Evolutionary conservation across 2,113 vertebrate species (phyloP).

Genomic region (Calonectris borealis): DNA sequence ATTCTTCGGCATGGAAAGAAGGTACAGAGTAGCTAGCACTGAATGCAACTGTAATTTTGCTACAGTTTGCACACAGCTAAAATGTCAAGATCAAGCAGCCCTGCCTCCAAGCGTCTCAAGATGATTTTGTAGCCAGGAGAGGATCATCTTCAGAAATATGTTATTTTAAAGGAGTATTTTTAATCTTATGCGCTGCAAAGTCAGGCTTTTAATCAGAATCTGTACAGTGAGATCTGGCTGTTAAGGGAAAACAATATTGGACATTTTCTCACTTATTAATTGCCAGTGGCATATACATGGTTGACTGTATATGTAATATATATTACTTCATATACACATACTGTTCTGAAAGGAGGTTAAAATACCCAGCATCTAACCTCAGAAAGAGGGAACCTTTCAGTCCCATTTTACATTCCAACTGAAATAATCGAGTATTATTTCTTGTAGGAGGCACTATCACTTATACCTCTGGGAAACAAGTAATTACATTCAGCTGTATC

Average conservation of each 20-base stretch:
- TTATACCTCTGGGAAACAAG: constrained; percentile 47
- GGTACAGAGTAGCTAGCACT: background rate
- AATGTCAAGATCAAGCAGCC: background rate
- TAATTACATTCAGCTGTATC: constrained; percentile 53
- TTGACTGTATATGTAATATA: background rate
- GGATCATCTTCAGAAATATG: background rate
- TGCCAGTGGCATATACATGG: background rate
- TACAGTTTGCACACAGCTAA: background rate
- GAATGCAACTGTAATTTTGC: background rate
- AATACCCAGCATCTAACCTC: constrained; percentile 34
- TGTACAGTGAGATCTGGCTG: background rate
- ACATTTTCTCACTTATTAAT: constrained; percentile 15
- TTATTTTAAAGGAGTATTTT: constrained; percentile 39
- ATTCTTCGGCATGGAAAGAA: background rate
- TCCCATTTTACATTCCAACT: constrained; percentile 52
- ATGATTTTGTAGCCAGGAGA: constrained; percentile 2
- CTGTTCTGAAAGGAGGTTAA: constrained; percentile 9
- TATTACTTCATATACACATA: background rate
- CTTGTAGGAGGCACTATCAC: constrained; percentile 41
- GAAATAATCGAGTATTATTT: constrained; percentile 28
- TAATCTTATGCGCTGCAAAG: background rate
- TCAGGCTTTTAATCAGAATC: constrained; percentile 24
- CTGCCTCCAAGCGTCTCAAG: background rate
- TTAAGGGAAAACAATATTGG: constrained; percentile 3
- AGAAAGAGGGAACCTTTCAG: constrained; percentile 28